These are phyloP conservation scores for Pempheris klunzingeri DNA, from an alignment of 2,797 vertebrate genomes.

Conservation along the genomic window DNA sequence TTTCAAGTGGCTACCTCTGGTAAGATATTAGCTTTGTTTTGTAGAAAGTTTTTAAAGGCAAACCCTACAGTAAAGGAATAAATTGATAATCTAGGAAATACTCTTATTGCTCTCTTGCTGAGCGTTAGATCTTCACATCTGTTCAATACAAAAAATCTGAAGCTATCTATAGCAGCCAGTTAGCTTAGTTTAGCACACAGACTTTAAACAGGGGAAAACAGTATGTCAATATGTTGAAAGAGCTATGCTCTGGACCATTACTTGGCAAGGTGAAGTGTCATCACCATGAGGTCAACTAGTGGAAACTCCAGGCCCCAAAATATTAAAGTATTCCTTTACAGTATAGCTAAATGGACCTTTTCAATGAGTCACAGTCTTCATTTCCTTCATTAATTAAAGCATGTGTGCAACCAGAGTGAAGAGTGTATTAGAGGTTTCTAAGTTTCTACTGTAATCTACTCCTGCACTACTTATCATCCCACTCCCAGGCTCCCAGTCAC, in stretches of 20 bases:
- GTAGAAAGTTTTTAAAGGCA: not conserved
- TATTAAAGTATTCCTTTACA: not conserved
- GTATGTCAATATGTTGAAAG: not conserved
- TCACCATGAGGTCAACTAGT: not conserved
- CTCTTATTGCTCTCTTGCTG: not conserved
- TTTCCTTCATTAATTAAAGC: not conserved
- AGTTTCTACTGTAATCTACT: constrained; percentile 1
- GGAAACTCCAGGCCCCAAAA: not conserved
- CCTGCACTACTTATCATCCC: not conserved
- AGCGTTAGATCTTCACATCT: not conserved
- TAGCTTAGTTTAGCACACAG: not conserved
- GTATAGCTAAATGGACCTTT: not conserved
- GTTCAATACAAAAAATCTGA: not conserved
- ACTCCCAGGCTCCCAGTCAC: not conserved
- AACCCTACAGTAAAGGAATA: not conserved
- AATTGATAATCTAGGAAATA: too few species aligned
- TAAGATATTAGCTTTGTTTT: not conserved
- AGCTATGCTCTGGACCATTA: not conserved
- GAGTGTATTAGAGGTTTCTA: not conserved
- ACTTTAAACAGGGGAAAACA: not conserved
- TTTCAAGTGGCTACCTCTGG: not conserved
- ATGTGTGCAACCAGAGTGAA: not conserved
- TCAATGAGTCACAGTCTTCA: constrained; percentile 2
- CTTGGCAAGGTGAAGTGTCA: not conserved
- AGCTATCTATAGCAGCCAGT: not conserved